These are phyloP conservation scores for Zygothrica quintamaculata DNA, from an alignment of 2,888 invertebrate species.

Conservation along the genomic window DNA sequence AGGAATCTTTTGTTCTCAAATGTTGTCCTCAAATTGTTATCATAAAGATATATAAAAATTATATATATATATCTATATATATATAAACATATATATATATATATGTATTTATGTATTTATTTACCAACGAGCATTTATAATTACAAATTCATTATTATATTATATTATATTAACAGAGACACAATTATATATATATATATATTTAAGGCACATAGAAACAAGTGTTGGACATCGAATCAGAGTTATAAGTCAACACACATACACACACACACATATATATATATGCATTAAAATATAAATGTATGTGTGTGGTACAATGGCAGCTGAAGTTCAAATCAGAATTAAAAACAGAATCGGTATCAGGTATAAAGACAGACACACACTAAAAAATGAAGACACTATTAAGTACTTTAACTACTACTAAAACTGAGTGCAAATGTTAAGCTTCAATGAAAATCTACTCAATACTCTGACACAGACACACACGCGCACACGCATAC, in stretches of 20 bases:
- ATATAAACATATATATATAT: constrained; percentile 10
- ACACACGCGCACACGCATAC: constrained; percentile 10
- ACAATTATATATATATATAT: constrained; percentile 15
- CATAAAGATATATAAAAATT: constrained; percentile 35
- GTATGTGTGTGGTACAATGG: constrained; percentile 27
- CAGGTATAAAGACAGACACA: constrained; percentile 51
- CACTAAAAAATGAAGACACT: constrained; percentile 11
- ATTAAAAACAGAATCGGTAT: too few species aligned
- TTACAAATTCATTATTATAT: constrained; percentile 37
- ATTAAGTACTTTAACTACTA: constrained; percentile 3
- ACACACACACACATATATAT: background rate
- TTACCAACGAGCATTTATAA: constrained; percentile 63
- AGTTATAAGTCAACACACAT: constrained; percentile 38
- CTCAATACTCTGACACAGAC: background rate
- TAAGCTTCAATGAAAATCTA: background rate
- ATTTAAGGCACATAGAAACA: constrained; percentile 27
- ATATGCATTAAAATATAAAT: background rate
- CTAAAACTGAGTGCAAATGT: background rate
- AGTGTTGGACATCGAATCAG: constrained; percentile 24
- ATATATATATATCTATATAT: constrained; percentile 19
- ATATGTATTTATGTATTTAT: constrained; percentile 71
- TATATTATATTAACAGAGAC: constrained; percentile 25
- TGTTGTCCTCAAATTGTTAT: constrained; percentile 77
- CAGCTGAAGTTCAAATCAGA: constrained; percentile 67
- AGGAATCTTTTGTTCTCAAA: constrained; percentile 76